Evolutionary conservation across 2,113 vertebrate genomes (phyloP).

Genomic region (Hippocampus abdominalis): DNA sequence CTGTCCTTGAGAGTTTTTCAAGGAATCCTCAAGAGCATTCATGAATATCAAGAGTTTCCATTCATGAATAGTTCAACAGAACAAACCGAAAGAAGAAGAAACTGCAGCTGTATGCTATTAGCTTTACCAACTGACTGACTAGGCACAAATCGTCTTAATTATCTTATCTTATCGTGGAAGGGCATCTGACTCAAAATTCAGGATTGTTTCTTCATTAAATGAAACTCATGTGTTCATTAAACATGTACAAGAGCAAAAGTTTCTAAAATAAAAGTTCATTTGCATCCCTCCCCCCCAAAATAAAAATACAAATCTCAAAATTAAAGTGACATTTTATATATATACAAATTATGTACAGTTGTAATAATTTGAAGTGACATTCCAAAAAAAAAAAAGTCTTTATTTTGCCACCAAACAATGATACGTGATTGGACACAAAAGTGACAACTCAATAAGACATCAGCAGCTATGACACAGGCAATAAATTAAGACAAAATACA

Average conservation of each 20-base stretch:
- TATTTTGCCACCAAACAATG: conserved; percentile 19
- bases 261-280: conserved; percentile 15
- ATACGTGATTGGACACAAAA: conserved; percentile 30
- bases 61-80: conserved; percentile 48
- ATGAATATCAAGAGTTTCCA: conserved; percentile 34
- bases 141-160: neutral
- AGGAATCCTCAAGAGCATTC: conserved; percentile 35
- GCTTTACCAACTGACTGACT: conserved; percentile 16
- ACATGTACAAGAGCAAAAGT: conserved; percentile 24
- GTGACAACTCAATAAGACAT: conserved; percentile 20
- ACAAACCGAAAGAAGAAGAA: conserved; percentile 31
- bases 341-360: neutral
- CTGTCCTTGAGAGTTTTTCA: conserved; percentile 32
- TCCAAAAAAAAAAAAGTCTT: conserved; percentile 12
- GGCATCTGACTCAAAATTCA: neutral
- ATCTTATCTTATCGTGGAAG: neutral
- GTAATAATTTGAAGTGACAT: conserved; percentile 12
- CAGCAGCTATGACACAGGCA: conserved; percentile 23
- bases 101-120: neutral
- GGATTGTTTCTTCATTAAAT: conserved; percentile 6
- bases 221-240: conserved; percentile 14
- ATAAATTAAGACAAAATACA: conserved; percentile 57
- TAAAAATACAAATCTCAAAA: neutral
- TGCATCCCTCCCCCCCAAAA: conserved; percentile 17
- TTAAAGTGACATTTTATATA: neutral